Conservation (phyloP, 30 jellyfish, hydroid and myxozoan genomes). For the Cassiopea xamachana region DNA sequence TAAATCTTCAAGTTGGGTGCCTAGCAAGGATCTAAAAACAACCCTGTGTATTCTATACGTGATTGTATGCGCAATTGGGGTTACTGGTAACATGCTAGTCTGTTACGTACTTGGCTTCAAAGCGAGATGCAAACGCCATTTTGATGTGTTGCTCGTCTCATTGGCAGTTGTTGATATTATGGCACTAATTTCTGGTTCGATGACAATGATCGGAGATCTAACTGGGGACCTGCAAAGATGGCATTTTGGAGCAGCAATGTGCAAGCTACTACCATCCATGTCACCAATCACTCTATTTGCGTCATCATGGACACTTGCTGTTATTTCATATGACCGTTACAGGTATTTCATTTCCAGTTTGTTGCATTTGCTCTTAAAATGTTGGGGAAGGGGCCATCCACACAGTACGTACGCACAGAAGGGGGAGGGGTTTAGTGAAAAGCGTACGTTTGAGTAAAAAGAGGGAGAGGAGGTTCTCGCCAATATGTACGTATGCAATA, state of each 20-base stretch:
- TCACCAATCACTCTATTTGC: constrained; percentile 59
- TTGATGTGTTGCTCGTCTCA: constrained; percentile 42
- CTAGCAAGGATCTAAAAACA: constrained; percentile 11
- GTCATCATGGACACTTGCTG: constrained; percentile 62
- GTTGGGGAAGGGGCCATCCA: too few relatives aligned
- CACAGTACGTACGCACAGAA: too few relatives aligned
- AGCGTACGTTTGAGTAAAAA: too few relatives aligned
- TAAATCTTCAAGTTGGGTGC: constrained; percentile 9
- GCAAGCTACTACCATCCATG: constrained; percentile 56
- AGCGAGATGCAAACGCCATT: constrained; percentile 21
- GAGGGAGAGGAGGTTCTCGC: too few relatives aligned
- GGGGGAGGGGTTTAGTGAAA: too few relatives aligned
- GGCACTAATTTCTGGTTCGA: constrained; percentile 40
- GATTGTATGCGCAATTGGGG: constrained; percentile 20
- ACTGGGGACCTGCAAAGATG: constrained; percentile 52
- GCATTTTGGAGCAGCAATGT: constrained; percentile 45
- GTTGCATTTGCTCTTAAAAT: too few relatives aligned
- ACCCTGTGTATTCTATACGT: constrained; percentile 16
- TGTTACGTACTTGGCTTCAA: constrained; percentile 62
- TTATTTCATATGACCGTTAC: constrained; percentile 56
- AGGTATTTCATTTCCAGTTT: constrained; percentile 9
- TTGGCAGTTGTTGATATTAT: constrained; percentile 50
- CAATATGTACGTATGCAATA: too few relatives aligned
- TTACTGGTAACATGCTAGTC: constrained; percentile 39
- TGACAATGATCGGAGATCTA: constrained; percentile 57